Conservation (phyloP, 2,113 vertebrate species). For the Sylvilagus bachmani region DNA sequence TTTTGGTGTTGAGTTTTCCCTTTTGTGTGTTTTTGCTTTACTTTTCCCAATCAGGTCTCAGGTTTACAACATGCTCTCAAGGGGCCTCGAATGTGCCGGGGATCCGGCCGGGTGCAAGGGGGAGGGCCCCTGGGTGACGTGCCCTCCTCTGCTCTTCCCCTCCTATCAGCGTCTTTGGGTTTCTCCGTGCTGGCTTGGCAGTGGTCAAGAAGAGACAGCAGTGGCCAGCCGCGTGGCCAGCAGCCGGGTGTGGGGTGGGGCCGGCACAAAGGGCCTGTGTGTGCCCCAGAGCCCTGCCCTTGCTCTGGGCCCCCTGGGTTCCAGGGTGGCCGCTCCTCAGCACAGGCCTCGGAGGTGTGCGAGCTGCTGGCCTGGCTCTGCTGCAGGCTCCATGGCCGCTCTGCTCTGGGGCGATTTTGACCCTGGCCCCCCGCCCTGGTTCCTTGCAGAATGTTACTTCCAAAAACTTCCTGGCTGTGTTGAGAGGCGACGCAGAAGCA, state of each 20-base stretch:
- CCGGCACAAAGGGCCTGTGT: too few relatives aligned
- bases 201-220: background rate
- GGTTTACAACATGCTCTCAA: background rate
- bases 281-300: background rate
- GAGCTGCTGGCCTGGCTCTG: accelerated
- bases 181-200: background rate
- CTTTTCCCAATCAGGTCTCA: background rate
- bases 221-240: background rate
- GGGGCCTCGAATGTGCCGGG: background rate
- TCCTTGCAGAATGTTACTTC: slow-evolving; percentile 93
- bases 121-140: background rate
- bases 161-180: accelerated
- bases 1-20: background rate
- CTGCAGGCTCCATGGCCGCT: accelerated
- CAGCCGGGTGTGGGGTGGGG: too few relatives aligned
- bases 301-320: background rate
- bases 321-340: background rate
- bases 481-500: slow-evolving; percentile 92
- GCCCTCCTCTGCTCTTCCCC: background rate
- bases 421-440: background rate
- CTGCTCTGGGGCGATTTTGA: background rate
- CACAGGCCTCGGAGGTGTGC: background rate
- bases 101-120: background rate
- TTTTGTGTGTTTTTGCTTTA: background rate
- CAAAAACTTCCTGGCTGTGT: slow-evolving; percentile 94